Conservation (phyloP, 2,888 invertebrate species). For the Dolichopus griseipennis region DNA sequence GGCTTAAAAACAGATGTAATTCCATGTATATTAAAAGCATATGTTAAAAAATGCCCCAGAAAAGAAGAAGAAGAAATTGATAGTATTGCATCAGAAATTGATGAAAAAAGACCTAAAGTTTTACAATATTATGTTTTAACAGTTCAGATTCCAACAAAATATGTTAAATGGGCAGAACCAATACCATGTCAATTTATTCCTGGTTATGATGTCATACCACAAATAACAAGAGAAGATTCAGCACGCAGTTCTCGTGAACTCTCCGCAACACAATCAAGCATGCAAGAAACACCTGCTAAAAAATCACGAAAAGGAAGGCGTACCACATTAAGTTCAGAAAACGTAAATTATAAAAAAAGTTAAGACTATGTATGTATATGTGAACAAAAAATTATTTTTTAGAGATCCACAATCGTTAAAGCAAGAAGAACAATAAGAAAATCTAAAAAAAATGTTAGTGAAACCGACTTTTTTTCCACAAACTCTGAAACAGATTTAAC, state of each 20-base stretch:
- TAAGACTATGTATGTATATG: background rate
- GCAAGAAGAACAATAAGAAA: too few relatives aligned
- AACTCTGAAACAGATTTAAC: too few relatives aligned
- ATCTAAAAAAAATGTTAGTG: too few relatives aligned
- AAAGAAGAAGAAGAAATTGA: background rate
- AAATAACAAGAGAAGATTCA: background rate
- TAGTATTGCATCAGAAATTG: background rate
- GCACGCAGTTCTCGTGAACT: background rate
- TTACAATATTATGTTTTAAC: conserved; percentile 28
- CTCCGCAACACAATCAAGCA: background rate
- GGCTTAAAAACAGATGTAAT: background rate
- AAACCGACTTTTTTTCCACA: too few relatives aligned
- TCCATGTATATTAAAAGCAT: background rate
- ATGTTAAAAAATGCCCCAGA: too few relatives aligned
- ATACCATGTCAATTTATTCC: conserved; percentile 27
- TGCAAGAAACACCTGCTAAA: too few relatives aligned
- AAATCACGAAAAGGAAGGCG: too few relatives aligned
- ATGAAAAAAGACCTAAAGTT: conserved; percentile 15
- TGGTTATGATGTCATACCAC: background rate
- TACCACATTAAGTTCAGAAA: background rate
- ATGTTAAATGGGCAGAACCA: conserved; percentile 34
- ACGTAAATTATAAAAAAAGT: background rate
- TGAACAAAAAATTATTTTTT: too few relatives aligned
- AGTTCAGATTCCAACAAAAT: conserved; percentile 27
- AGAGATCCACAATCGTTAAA: too few relatives aligned